These are phyloP conservation scores for Lepisosteus osseus DNA, from an alignment of 2,113 vertebrate species.

Conservation along the genomic window DNA sequence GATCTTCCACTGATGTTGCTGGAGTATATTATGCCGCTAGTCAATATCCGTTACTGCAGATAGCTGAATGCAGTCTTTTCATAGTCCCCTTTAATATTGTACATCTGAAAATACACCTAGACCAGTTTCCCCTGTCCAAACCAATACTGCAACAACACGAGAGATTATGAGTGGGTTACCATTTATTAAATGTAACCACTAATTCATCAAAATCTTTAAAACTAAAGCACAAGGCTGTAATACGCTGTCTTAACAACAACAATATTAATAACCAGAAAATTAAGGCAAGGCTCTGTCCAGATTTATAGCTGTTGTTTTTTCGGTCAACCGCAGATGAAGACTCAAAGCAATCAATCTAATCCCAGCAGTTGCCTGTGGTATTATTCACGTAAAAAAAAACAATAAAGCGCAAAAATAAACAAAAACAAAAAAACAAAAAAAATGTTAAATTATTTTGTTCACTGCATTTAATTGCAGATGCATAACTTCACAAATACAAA, in stretches of 20 bases:
- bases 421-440: background rate
- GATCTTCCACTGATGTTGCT: background rate
- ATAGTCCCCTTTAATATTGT: no score
- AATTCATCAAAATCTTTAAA: background rate
- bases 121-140: background rate
- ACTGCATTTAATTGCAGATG: constrained; percentile 2
- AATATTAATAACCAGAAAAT: background rate
- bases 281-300: background rate
- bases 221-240: background rate
- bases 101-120: background rate
- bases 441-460: background rate
- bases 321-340: background rate
- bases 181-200: no score
- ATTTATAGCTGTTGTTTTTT: background rate
- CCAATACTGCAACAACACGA: constrained; percentile 4
- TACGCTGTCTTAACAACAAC: background rate
- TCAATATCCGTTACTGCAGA: background rate
- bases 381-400: background rate
- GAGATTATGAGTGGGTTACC: background rate
- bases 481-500: background rate
- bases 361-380: background rate
- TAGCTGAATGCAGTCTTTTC: background rate
- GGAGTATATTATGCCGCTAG: no score
- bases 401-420: background rate
- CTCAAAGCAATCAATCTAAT: background rate